Conservation (phyloP, 2,888 invertebrate genomes). For the Drosophila paranaensis region DNA sequence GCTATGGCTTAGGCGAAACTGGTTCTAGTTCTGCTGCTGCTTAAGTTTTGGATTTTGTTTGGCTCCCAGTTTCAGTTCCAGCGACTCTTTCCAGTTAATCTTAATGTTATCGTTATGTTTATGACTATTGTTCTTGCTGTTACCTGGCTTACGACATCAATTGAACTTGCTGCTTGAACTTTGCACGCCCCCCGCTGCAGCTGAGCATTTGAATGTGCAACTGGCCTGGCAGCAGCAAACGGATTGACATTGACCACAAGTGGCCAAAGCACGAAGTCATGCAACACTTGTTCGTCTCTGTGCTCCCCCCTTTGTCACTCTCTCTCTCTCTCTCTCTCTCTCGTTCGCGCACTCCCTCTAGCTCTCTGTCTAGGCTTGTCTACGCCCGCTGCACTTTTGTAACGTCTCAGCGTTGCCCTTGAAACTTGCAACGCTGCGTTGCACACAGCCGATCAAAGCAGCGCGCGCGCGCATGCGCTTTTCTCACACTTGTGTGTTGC, state of each 20-base stretch:
- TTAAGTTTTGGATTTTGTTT: constrained; percentile 20
- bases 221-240: constrained; percentile 7
- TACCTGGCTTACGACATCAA: constrained; percentile 36
- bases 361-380: constrained; percentile 6
- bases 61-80: constrained; percentile 9
- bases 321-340: not conserved
- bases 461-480: not conserved
- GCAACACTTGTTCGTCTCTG: constrained; percentile 27
- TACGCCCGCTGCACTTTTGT: constrained; percentile 37
- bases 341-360: not conserved
- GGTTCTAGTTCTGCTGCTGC: constrained; percentile 47
- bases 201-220: constrained; percentile 37
- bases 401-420: constrained; percentile 37
- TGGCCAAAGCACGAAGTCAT: constrained; percentile 24
- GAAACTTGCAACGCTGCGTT: constrained; percentile 48
- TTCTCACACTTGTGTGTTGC: constrained; percentile 6
- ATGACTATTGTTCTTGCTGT: constrained; percentile 6
- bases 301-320: not conserved
- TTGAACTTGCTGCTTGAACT: constrained; percentile 74
- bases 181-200: constrained; percentile 32
- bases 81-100: constrained; percentile 12
- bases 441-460: constrained; percentile 42
- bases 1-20: constrained; percentile 39
- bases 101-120: constrained; percentile 11
- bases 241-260: constrained; percentile 59